These are phyloP conservation scores for Phalera bucephala DNA, from an alignment of 2,888 invertebrate species.

Conservation along the genomic window DNA sequence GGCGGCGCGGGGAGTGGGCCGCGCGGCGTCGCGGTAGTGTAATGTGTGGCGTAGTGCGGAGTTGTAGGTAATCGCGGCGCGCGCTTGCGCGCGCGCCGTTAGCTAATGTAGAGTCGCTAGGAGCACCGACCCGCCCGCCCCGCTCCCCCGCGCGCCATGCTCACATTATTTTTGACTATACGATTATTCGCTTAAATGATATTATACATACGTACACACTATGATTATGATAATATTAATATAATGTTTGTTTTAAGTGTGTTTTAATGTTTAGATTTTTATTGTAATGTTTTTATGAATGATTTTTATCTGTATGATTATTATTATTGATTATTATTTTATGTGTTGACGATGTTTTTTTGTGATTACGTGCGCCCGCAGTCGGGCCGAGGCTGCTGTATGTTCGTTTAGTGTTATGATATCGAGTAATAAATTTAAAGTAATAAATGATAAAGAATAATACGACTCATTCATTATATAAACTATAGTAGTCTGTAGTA, in stretches of 20 bases:
- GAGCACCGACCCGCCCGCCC: conserved; percentile 13
- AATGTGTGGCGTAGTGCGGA: conserved; percentile 22
- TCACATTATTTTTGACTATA: conserved; percentile 82
- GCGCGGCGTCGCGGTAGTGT: conserved; percentile 41
- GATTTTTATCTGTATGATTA: conserved; percentile 83
- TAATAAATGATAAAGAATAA: conserved; percentile 74
- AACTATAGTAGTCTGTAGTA: conserved; percentile 80
- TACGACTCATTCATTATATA: conserved; percentile 80
- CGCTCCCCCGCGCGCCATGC: conserved; percentile 67
- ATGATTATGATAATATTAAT: conserved; percentile 82
- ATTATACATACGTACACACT: conserved; percentile 82
- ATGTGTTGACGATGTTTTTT: conserved; percentile 82
- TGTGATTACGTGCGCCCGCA: conserved; percentile 75
- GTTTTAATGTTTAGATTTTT: conserved; percentile 84
- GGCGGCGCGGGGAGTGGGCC: conserved; percentile 66
- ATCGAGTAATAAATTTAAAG: conserved; percentile 77
- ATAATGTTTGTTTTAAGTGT: conserved; percentile 84
- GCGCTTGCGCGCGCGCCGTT: conserved; percentile 16
- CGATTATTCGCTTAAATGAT: conserved; percentile 82
- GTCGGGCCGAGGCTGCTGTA: conserved; percentile 73
- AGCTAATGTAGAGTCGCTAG: conserved; percentile 49
- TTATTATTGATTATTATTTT: conserved; percentile 83
- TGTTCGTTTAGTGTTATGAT: conserved; percentile 76
- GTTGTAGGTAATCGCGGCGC: conserved; percentile 1
- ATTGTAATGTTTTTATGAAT: conserved; percentile 84